Evolutionary conservation across 2,888 invertebrate species (phyloP), one percentile per base, ranked within the genome.

Genomic region (Stomorhina lunata): DNA sequence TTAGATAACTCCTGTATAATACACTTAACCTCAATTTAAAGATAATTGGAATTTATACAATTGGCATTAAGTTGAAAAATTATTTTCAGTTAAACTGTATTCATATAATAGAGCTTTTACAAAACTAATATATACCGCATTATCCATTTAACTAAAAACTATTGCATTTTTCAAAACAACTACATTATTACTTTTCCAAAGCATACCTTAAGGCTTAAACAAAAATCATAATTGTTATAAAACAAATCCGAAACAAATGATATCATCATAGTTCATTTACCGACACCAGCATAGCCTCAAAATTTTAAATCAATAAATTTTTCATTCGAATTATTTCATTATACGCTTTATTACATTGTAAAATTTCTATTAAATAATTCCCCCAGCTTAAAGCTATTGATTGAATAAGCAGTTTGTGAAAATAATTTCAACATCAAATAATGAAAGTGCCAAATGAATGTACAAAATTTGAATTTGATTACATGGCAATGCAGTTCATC

Each of bases 301-400:
- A n/a, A n/a, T n/a, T n/a, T n/a, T n/a, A n/a, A n/a, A n/a, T n/a
- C n/a, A n/a, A n/a, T n/a, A n/a, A n/a, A n/a, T n/a, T n/a, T n/a
- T n/a, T n/a, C n/a, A n/a, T n/a, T n/a, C n/a, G n/a, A n/a, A n/a
- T n/a, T n/a, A n/a, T n/a, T n/a, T n/a, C n/a, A n/a, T n/a, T n/a
- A n/a, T n/a, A n/a, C n/a, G n/a, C n/a, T n/a, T n/a, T n/a, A n/a
- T n/a, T n/a, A n/a, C n/a, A n/a, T n/a, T n/a, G n/a, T n/a, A n/a
- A n/a, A n/a, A n/a, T n/a, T n/a, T n/a, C n/a, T n/a, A n/a, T n/a
- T n/a, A n/a, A n/a, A n/a, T n/a, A n/a, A n/a, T n/a, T n/a, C n/a
- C n/a, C n/a, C n/a, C n/a, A n/a, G n/a, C n/a, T 27, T 53, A 37
- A 34, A 53, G 55, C n/a, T 43, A 32, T 57, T 55, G n/a, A 43